These are phyloP conservation scores for Tetrax tetrax DNA, from an alignment of 2,113 vertebrate genomes.

Conservation along the genomic window DNA sequence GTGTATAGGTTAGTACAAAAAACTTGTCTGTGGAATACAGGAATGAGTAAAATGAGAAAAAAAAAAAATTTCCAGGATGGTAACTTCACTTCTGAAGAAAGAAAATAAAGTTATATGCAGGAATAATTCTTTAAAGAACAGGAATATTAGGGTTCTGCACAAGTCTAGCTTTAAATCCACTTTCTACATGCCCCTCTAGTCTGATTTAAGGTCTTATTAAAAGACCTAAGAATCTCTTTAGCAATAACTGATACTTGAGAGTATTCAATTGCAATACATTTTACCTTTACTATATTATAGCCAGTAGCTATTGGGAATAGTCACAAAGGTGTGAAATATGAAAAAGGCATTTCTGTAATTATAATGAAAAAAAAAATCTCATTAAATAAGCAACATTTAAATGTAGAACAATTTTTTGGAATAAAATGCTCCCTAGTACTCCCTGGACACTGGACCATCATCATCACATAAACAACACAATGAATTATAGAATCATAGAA, in stretches of 20 bases:
- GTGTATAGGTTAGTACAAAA: not conserved
- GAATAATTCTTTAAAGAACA: not conserved
- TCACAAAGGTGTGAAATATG: not conserved
- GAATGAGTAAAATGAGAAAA: not conserved
- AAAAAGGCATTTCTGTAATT: not conserved
- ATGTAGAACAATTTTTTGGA: not conserved
- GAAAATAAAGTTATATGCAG: not conserved
- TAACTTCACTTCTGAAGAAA: not conserved
- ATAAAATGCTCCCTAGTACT: not conserved
- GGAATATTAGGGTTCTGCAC: not conserved
- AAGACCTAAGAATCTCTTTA: not conserved
- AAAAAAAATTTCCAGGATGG: not conserved
- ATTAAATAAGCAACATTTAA: not conserved
- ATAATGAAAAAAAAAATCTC: not conserved
- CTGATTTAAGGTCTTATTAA: not conserved
- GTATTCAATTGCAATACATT: not conserved
- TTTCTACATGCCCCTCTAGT: not conserved
- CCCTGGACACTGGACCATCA: not conserved
- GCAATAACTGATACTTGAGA: not conserved
- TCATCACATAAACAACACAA: not conserved
- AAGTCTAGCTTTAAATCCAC: not conserved
- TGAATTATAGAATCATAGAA: not conserved
- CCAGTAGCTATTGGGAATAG: not conserved
- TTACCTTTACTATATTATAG: not conserved
- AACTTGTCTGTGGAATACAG: not conserved